Evolutionary conservation across 2,888 invertebrate genomes (phyloP).

Genomic region (Aelia acuminata): DNA sequence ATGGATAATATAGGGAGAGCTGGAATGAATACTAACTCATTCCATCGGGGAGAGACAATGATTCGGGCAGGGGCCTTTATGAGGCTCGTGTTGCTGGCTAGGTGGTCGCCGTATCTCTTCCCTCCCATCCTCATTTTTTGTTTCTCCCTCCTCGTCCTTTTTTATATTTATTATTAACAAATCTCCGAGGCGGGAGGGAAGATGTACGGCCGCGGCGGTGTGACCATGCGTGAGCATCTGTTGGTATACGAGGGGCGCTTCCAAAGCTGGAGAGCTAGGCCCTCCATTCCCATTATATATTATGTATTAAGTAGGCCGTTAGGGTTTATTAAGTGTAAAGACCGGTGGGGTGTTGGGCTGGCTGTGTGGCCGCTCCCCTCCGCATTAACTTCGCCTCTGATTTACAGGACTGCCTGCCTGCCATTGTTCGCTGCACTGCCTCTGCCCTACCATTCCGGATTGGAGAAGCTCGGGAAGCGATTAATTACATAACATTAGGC

Average conservation of each 20-base stretch:
- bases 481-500: neutral
- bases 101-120: slow-evolving; percentile 41
- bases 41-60: neutral
- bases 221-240: slow-evolving; percentile 26
- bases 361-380: slow-evolving; percentile 22
- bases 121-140: neutral
- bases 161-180: slow-evolving; percentile 47
- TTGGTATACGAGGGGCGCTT: slow-evolving; percentile 43
- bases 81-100: slow-evolving; percentile 27
- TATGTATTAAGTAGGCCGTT: slow-evolving; percentile 42
- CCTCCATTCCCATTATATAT: neutral
- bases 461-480: neutral
- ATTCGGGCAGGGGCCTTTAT: slow-evolving; percentile 31
- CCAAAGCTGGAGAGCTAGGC: neutral
- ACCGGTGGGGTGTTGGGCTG: slow-evolving; percentile 37
- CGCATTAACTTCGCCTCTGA: neutral
- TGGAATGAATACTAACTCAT: neutral
- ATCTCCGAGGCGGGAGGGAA: slow-evolving; percentile 22
- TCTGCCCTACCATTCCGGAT: neutral
- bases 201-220: neutral
- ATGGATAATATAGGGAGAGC: neutral
- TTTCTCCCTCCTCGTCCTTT: slow-evolving; percentile 4
- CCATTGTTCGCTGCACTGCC: slow-evolving; percentile 13
- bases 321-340: slow-evolving; percentile 49
- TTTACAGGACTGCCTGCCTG: neutral